Conservation (phyloP, 2,113 vertebrate genomes). For the Orientallactaga bullata region DNA sequence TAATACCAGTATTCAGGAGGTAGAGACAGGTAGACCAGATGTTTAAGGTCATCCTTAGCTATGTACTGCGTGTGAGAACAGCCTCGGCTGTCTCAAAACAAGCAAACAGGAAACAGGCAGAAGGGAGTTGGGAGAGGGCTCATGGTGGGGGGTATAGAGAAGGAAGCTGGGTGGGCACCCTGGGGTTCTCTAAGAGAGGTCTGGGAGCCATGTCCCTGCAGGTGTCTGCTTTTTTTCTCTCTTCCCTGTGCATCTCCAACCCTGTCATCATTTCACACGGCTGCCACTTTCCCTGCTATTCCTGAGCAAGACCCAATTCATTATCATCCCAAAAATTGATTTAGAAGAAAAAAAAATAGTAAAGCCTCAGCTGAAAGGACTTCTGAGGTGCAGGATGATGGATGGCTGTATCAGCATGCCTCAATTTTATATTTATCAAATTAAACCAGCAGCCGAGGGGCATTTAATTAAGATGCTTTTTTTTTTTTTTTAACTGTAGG, state of each 20-base stretch:
- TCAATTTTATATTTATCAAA: constrained; percentile 79
- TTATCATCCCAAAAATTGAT: constrained; percentile 48
- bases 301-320: constrained; percentile 6
- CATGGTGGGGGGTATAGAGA: background rate
- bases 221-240: background rate
- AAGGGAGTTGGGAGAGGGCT: background rate
- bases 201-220: background rate
- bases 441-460: constrained; percentile 71
- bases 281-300: constrained; percentile 35
- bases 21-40: too few relatives aligned
- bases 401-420: constrained; percentile 77
- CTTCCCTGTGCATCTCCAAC: background rate
- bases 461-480: constrained; percentile 83
- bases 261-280: background rate
- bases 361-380: constrained; percentile 51
- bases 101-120: too few relatives aligned
- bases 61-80: too few relatives aligned
- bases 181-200: background rate
- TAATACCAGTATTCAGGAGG: too few relatives aligned
- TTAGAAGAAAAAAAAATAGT: background rate
- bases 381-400: constrained; percentile 64
- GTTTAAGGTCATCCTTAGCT: too few relatives aligned
- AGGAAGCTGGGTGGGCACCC: background rate
- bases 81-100: too few relatives aligned
- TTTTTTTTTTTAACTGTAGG: constrained; percentile 2